These are phyloP conservation scores for Entosphenus tridentatus DNA, from an alignment of 2,113 vertebrate species.

Conservation along the genomic window DNA sequence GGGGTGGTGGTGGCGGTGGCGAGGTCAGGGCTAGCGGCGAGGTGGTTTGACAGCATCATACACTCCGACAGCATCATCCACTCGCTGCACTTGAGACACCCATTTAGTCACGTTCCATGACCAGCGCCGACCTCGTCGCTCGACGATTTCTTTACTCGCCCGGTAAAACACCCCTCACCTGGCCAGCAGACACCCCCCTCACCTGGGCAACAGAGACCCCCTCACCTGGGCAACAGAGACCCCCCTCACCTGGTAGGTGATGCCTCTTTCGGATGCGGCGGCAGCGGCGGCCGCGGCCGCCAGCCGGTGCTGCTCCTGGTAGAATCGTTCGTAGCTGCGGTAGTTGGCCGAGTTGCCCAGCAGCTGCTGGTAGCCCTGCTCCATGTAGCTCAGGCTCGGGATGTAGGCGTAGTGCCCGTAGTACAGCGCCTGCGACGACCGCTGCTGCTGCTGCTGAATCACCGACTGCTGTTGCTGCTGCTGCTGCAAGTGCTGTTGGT, in stretches of 20 bases:
- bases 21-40: no score
- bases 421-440: constrained; percentile 58
- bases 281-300: constrained; percentile 17
- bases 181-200: not conserved
- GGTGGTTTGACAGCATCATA: no score
- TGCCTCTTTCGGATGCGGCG: not conserved
- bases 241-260: not conserved
- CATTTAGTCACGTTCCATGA: no score
- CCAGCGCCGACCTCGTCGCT: no score
- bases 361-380: constrained; percentile 56
- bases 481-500: not conserved
- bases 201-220: not conserved
- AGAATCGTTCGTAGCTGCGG: constrained; percentile 52
- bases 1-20: no score
- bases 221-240: not conserved
- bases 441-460: constrained; percentile 2
- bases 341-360: constrained; percentile 50
- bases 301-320: constrained; percentile 58
- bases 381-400: constrained; percentile 46
- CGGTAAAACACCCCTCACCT: not conserved
- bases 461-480: not conserved
- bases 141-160: no score
- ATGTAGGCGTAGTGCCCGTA: constrained; percentile 82
- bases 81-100: no score
- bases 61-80: no score